Percentiles rank a stretch among this genome's conserved stretches.
phyloP scores from a whole-genome alignment of 2,797 vertebrate species.

The Leontocebus nigricollis region DNA sequence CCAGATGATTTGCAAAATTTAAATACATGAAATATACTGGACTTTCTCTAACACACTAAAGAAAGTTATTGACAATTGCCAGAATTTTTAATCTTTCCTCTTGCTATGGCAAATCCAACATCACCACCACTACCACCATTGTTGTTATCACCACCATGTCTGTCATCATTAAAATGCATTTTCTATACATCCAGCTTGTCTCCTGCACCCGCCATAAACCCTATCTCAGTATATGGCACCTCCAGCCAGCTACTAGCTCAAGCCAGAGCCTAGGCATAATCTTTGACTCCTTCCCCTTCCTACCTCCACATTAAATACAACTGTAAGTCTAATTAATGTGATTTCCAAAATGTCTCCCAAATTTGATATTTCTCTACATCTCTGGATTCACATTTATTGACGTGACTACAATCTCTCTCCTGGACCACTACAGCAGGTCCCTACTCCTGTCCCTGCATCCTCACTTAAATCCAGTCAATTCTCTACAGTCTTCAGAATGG shows the following conservation, averaged over 20 bases:
- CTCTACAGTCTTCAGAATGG: neutral
- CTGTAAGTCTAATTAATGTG: neutral
- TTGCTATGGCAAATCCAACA: neutral
- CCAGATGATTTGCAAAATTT: neutral
- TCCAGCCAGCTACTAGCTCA: neutral
- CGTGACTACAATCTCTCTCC: neutral
- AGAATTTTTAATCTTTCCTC: neutral
- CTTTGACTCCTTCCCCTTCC: neutral
- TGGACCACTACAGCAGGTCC: neutral
- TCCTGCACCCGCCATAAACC: neutral
- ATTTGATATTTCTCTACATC: neutral
- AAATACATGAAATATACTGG: neutral
- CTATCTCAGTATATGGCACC: neutral
- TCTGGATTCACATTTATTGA: neutral
- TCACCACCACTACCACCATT: neutral
- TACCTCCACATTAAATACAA: neutral
- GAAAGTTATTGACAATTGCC: neutral
- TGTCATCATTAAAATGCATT: constrained; percentile 1
- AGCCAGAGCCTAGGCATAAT: neutral
- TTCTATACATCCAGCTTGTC: neutral
- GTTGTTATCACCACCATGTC: neutral
- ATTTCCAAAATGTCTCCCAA: neutral
- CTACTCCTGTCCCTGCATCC: neutral
- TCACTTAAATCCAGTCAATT: neutral
- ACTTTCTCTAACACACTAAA: neutral